Conservation (phyloP, 2,113 vertebrate genomes). For the Prolemur simus region DNA sequence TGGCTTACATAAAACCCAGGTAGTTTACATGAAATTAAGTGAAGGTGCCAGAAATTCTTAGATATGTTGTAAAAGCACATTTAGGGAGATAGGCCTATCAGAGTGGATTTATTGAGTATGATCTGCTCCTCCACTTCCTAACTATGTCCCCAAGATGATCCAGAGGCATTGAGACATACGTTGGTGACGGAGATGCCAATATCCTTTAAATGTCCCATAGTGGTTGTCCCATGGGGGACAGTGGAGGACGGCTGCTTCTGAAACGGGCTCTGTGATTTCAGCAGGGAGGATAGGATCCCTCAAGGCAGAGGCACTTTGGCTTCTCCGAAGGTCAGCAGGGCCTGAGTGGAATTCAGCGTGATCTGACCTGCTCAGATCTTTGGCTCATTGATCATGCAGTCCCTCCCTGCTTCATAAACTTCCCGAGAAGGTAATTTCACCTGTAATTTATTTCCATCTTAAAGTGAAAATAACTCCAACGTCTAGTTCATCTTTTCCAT, state of each 20-base stretch:
- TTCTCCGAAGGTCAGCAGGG: neutral
- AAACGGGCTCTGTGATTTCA: neutral
- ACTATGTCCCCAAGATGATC: neutral
- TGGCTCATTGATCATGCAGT: neutral
- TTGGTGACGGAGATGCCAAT: neutral
- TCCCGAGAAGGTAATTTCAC: neutral
- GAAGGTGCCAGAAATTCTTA: neutral
- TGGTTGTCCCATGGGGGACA: neutral
- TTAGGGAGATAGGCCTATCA: neutral
- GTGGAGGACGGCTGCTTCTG: neutral
- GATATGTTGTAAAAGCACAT: neutral
- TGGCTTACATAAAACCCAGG: neutral
- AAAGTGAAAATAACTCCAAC: neutral
- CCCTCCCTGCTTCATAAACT: neutral
- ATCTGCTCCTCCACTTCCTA: neutral
- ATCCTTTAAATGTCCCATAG: neutral
- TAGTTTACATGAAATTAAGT: neutral
- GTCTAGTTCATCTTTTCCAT: neutral
- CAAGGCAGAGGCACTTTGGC: neutral
- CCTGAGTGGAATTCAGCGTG: neutral
- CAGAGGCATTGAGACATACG: neutral
- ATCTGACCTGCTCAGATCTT: accelerated
- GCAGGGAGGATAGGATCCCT: neutral
- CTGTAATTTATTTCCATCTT: neutral
- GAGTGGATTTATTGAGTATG: neutral